Evolutionary conservation across 2,113 vertebrate species (phyloP), one percentile per base, ranked within the genome.

Genomic region (Urocynchramus pylzowi): DNA sequence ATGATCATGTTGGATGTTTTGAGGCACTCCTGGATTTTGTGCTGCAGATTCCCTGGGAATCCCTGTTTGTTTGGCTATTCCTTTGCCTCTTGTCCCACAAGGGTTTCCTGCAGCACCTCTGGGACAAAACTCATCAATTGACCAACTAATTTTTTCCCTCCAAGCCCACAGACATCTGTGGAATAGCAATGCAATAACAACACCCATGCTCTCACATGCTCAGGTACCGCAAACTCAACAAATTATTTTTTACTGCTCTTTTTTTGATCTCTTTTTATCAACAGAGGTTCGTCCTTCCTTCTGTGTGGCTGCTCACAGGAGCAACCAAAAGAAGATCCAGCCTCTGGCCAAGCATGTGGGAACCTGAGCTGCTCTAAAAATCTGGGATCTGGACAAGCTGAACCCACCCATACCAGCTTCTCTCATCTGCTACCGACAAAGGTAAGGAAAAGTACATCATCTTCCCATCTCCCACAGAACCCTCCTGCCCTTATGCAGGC

Each of bases 1-100:
- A 59, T 0, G 0, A 42, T 10, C 1, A 0, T 7, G 39, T 3
- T 0, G 5, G 23, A 59, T 15, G n/a, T 6, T 37, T 65, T 33
- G 7, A 57, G 39, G 26, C 31, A 17, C 28, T 8, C 59, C n/a
- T 4, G 15, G 33, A 21, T 73, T 83, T 31, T 24, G 52, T 42
- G 56, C 69, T 37, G 61, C 56, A 39, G 44, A 20, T 41, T 76
- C 20, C 50, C 20, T 0, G 10, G 33, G 59, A 69, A 44, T 41
- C 33, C 37, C 47, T 7, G 11, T 52, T 74, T 63, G 65, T 89
- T 23, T 35, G 28, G 30, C 47, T 71, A 33, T 5, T 50, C 49
- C 42, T 15, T 33, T 2, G 1, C 16, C 60, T 74, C 52, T 63
- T 45, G 41, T 27, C 60, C 49, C 52, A 3, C 47, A 41, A 4